Evolutionary conservation across 1,140 invertebrate genomes (phyloP), one percentile per base, ranked within the genome.

Genomic region (Leptinotarsa undecemlineata): DNA sequence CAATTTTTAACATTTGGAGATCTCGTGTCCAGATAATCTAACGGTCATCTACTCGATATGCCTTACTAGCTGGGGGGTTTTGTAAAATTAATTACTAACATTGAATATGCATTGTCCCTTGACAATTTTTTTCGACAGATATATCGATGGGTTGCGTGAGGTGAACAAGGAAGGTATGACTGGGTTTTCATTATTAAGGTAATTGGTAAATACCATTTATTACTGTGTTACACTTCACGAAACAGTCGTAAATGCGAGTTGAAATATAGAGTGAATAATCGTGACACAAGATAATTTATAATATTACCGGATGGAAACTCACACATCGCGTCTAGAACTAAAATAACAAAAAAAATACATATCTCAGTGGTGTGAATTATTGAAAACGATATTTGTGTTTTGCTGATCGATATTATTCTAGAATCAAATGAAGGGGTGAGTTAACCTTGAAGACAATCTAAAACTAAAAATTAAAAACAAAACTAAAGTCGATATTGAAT

Each of bases 1-100:
- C 76, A 81, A 81, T 81, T 81, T 81, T 81, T 79, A 79, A 75
- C 80, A 81, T 81, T 81, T 79, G 75, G 78, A 79, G 80, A 81
- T 81, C 75, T 78, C 76, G 75, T 79, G 77, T 76, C 21, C 68
- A 78, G 80, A 81, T 81, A 81, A 81, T 81, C 80, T 81, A 81
- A 81, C 80, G 80, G 80, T 76, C 78, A 81, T 81, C 79, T 81
- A 81, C 79, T 64, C 73, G 73, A 70, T 77, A 75, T 62, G 64
- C 42, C 47, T 42, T 61, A 61, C 57, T 72, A 57, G 51, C 26
- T 20, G 69, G 74, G 75, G 76, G 79, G 76, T 77, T 61, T 68
- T 78, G 74, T 76, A 74, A 78, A 76, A 78, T 78, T 78, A 78
- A 78, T 78, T 78, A 78, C 71, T 47, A 33, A 47, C 71, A 72